phyloP scores from a whole-genome alignment of 2,888 invertebrate species.

The Bruchidius siliquastri region DNA sequence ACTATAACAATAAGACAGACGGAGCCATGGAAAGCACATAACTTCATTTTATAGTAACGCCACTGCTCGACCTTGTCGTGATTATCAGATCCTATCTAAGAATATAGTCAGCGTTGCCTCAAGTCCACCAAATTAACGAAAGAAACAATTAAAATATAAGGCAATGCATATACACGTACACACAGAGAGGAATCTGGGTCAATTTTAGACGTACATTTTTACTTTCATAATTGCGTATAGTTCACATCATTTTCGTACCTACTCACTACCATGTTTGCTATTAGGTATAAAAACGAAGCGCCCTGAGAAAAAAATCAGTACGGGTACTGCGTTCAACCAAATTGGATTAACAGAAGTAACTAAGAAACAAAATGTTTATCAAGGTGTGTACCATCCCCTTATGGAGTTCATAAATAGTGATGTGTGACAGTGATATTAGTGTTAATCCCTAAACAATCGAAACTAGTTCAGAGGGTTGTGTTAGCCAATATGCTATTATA shows the following conservation, averaged over 20 bases:
- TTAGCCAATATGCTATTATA: too few species aligned
- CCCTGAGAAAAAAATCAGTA: constrained; percentile 2
- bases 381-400: not conserved
- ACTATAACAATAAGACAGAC: too few species aligned
- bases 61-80: not conserved
- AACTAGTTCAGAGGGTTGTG: not conserved
- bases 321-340: not conserved
- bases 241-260: not conserved
- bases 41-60: not conserved
- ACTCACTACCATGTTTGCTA: not conserved
- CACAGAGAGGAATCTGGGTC: not conserved
- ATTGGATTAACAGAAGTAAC: not conserved
- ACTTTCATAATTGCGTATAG: not conserved
- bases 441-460: not conserved
- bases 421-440: not conserved
- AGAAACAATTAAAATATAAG: not conserved
- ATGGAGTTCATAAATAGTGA: not conserved
- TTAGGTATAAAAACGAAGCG: not conserved
- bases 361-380: constrained; percentile 4
- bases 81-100: not conserved
- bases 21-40: too few species aligned
- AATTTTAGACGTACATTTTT: constrained; percentile 1
- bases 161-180: not conserved
- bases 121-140: not conserved
- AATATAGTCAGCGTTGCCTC: not conserved